phyloP scores from a whole-genome alignment of 2,888 invertebrate genomes.

The Drosophila aldrichi region DNA sequence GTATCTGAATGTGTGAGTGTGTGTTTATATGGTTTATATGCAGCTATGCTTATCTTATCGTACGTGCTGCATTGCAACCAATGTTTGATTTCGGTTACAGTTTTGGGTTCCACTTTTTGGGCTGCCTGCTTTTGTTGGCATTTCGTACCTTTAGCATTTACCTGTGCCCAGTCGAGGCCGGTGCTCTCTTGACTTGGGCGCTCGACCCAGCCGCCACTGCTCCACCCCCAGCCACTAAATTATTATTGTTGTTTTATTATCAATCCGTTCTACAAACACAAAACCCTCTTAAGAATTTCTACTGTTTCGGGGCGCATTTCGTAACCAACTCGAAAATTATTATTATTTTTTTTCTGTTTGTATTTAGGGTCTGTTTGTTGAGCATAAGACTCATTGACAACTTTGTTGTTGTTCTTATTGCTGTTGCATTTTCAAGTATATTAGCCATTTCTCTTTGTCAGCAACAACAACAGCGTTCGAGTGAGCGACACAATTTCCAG shows the following conservation, averaged over 20 bases:
- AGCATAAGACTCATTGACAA: constrained; percentile 21
- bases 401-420: constrained; percentile 16
- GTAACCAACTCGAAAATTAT: constrained; percentile 40
- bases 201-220: constrained; percentile 27
- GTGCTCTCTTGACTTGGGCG: constrained; percentile 70
- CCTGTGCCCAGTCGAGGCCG: constrained; percentile 64
- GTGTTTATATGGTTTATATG: constrained; percentile 50
- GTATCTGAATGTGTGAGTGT: constrained; percentile 22
- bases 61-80: constrained; percentile 62
- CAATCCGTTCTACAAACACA: constrained; percentile 57
- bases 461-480: constrained; percentile 32
- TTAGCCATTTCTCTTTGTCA: constrained; percentile 57
- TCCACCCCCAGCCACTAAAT: constrained; percentile 11
- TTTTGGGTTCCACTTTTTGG: constrained; percentile 52
- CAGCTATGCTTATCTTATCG: constrained; percentile 65
- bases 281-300: constrained; percentile 27
- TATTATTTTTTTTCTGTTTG: not conserved
- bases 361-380: constrained; percentile 24
- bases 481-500: constrained; percentile 72
- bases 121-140: constrained; percentile 70
- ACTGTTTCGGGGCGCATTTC: constrained; percentile 51
- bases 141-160: constrained; percentile 48
- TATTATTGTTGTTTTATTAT: constrained; percentile 50
- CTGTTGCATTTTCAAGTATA: constrained; percentile 50
- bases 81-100: constrained; percentile 47